Percentiles rank a stretch among this genome's conserved stretches.
These are phyloP conservation scores for Eupithecia exiguata DNA, from an alignment of 2,888 invertebrate genomes.

Conservation along the genomic window DNA sequence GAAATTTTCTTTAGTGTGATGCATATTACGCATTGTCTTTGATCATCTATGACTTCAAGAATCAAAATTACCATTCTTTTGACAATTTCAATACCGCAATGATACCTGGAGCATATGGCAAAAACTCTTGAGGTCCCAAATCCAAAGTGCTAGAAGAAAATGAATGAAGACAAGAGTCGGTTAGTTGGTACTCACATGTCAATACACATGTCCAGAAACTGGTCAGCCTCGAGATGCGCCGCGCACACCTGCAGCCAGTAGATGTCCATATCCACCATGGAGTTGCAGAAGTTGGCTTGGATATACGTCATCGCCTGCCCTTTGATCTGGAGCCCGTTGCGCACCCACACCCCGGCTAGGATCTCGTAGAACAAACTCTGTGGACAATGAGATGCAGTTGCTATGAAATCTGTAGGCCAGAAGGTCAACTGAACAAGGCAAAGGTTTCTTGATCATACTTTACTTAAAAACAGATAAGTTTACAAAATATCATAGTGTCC, in stretches of 20 bases:
- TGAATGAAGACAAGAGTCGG: neutral
- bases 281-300: slow-evolving; percentile 99
- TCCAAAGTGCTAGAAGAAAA: neutral
- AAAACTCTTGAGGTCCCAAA: neutral
- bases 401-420: neutral
- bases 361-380: slow-evolving; percentile 98
- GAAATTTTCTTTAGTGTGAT: no score
- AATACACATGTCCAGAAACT: slow-evolving; percentile 93
- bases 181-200: slow-evolving; percentile 87
- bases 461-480: neutral
- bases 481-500: no score
- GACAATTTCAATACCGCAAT: no score
- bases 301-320: slow-evolving; percentile 99
- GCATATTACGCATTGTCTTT: no score
- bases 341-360: slow-evolving; percentile 96
- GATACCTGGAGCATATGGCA: no score
- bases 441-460: neutral
- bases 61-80: no score
- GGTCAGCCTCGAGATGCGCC: slow-evolving; percentile 92
- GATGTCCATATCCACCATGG: slow-evolving; percentile 98
- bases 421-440: neutral
- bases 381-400: slow-evolving; percentile 43
- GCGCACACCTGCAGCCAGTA: slow-evolving; percentile 97
- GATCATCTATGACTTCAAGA: no score
- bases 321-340: slow-evolving; percentile 98